Base-by-base conservation (phyloP, 2,888 invertebrate genomes). In the Morinoia aosen region DNA sequence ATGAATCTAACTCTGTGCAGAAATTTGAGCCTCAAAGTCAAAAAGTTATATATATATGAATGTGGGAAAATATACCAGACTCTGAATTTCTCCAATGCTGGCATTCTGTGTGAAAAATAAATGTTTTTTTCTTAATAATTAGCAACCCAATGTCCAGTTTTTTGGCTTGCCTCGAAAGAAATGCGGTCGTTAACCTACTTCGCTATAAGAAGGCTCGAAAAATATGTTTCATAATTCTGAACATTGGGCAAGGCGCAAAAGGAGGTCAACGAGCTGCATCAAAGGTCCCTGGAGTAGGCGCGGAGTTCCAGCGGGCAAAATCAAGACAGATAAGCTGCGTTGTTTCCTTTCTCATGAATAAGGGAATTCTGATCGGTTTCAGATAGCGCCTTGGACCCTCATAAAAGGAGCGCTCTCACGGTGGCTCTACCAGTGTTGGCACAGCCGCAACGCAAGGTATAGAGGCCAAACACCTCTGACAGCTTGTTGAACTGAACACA, bases 251-350 rank as follows among this genome's bases (percentile, higher is more conserved):
- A 76, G 33, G 76, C 76, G 10, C 76, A 16, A 76, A 76, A 76
- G 76, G 76, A 76, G 76, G 76, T 33, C 25, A 76, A 76, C 76
- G 76, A 76, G 25, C 25, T 76, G 19, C 76, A 76, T 33, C 25
- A 25, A 16, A 10, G 76, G 76, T 76, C 76, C 76, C 76, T 76
- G 76, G 76, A 76, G 76, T 16, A 19, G 25, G 25, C 76, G 25
- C 25, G 76, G 76, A 76, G 76, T 33, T 76, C 76, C 76, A 76
- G 76, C 8, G 76, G 76, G 76, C 76, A 76, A 76, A 76, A 8
- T 76, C 25, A 90, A 4, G 90, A 90, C 90, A 90, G 90, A 90
- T 90, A 90, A 90, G 90, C 90, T 16, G 40, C 90, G 48, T 90
- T 90, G 39, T 90, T 90, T 16, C 40, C 48, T 90, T 48, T 40